These are phyloP conservation scores for Aphodius sticticus DNA, from an alignment of 2,888 invertebrate species.

Conservation along the genomic window DNA sequence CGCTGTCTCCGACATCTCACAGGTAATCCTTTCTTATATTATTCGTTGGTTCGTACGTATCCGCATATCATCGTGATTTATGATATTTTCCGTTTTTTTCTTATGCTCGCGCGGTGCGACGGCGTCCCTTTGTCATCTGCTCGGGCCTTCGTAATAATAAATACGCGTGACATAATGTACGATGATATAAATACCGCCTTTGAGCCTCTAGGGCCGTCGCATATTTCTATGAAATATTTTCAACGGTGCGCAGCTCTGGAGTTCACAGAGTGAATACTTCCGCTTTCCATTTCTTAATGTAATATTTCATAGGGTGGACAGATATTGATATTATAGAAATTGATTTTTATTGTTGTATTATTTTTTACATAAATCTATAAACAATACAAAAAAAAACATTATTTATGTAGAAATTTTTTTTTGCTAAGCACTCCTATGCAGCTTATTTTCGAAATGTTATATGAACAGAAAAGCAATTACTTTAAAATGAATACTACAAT, in stretches of 20 bases:
- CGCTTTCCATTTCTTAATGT: neutral
- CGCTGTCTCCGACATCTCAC: neutral
- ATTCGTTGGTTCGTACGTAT: neutral
- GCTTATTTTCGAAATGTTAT: too few species aligned
- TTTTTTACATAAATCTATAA: too few species aligned
- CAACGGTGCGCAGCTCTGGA: neutral
- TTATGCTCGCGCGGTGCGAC: neutral
- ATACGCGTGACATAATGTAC: neutral
- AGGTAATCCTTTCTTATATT: neutral
- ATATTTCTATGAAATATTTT: constrained; percentile 4
- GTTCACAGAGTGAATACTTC: neutral
- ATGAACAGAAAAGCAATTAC: too few species aligned
- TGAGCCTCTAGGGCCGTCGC: neutral
- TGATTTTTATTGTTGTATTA: too few species aligned
- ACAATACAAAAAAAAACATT: too few species aligned
- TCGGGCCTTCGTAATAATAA: neutral
- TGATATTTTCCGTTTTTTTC: neutral
- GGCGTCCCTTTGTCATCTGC: constrained; percentile 4
- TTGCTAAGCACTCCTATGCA: too few species aligned
- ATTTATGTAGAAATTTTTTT: too few species aligned
- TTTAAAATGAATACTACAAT: too few species aligned
- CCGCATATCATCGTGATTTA: constrained; percentile 4
- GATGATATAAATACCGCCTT: constrained; percentile 4
- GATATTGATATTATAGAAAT: too few species aligned
- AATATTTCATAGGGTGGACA: too few species aligned